These are phyloP conservation scores for Chaitophorus viminalis DNA, from an alignment of 2,888 invertebrate species.

Conservation along the genomic window DNA sequence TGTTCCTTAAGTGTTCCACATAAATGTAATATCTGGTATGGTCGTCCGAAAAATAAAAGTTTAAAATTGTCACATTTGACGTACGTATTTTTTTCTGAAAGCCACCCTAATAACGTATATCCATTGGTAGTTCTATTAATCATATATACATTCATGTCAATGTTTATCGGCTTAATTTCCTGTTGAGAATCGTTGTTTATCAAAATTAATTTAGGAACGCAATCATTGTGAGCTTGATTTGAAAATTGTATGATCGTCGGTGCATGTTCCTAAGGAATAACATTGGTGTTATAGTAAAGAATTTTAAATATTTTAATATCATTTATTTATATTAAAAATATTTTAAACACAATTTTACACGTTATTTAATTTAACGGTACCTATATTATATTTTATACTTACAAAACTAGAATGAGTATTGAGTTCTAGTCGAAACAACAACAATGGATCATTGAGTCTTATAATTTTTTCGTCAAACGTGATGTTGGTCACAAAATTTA, in stretches of 20 bases:
- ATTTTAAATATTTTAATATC: too few species aligned
- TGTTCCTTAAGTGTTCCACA: constrained; percentile 1
- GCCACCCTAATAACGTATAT: constrained; percentile 41
- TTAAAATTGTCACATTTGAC: background rate
- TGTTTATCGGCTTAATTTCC: constrained; percentile 2
- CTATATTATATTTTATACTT: background rate
- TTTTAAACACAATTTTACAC: too few species aligned
- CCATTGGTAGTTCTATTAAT: background rate
- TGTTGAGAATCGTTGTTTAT: constrained; percentile 10
- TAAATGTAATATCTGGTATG: constrained; percentile 25
- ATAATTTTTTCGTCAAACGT: background rate
- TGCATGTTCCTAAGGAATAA: constrained; percentile 2
- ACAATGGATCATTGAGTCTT: constrained; percentile 17
- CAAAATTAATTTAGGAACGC: background rate
- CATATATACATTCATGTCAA: background rate
- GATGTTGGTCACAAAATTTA: background rate
- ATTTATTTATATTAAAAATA: too few species aligned
- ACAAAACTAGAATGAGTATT: constrained; percentile 40
- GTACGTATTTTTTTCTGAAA: background rate
- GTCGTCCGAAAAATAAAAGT: constrained; percentile 28
- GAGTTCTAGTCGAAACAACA: constrained; percentile 38
- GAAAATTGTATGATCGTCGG: constrained; percentile 2
- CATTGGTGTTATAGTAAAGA: background rate
- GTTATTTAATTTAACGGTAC: too few species aligned
- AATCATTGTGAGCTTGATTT: background rate